Base-by-base conservation (phyloP, 2,797 vertebrate species). In the Gastrophryne carolinensis region DNA sequence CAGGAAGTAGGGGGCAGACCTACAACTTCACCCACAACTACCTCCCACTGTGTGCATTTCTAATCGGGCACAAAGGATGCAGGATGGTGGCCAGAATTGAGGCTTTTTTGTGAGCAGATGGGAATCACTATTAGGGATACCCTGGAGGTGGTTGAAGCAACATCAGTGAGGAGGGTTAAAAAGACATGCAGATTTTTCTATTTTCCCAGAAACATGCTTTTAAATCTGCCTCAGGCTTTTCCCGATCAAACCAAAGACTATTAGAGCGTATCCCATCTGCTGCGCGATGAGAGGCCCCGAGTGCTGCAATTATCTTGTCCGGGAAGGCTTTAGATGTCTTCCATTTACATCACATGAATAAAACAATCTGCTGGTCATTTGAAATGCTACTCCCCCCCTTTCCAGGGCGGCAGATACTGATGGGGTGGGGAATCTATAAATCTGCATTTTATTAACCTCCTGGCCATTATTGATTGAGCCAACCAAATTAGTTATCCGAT, bases 381-480 rank as follows among this genome's bases (percentile, higher is more conserved):
- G n/a, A 49, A 65, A 49, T 44, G 61, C n/a, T 39, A 44, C n/a
- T 11, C 39, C 26, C 30, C 27, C 5, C 11, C 12, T 13, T 8
- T n/a, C 21, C 5, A 32, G n/a, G 37, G 9, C 9, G 2, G 53
- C 15, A 0, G 2, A 19, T 32, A 49, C 24, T 47, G 26, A 58
- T 47, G 35, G 24, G 3, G 26, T 32, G n/a, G n/a, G n/a, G 37
- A 27, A 41, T 41, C 8, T 13, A 57, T 39, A 70, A 58, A 70
- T 58, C 53, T 44, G 27, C 54, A 34, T 34, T 71, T 71, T 58
- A 44, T 60, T 71, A 58, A 49, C 26, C 39, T 49, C 12, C 13
- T 17, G 21, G 17, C 26, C 10, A 12, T 34, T 34, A 49, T 58
- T 24, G 67, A 71, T 60, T 13, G 11, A 5, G 6, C 12, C 29